A percentile compares a stretch with the other conserved stretches of the same genome.
Conservation (phyloP, 1,140 invertebrate genomes). For the Drosophila pseudoananassae region DNA sequence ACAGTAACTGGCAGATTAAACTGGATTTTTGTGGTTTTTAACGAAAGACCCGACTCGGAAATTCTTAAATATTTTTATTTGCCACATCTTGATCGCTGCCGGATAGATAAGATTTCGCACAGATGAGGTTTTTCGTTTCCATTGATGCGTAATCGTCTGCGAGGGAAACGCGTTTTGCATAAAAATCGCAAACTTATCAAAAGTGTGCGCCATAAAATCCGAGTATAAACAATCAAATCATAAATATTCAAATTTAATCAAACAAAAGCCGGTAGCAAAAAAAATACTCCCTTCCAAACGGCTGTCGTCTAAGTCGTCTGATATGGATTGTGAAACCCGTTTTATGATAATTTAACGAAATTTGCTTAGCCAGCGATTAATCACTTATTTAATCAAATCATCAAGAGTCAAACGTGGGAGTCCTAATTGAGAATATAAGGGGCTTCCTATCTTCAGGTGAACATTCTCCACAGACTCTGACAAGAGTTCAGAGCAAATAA, state of each 20-base stretch:
- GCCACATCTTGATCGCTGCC: not conserved
- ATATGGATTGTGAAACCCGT: conserved; percentile 30
- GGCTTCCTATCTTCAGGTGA: conserved; percentile 6
- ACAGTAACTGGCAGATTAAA: conserved; percentile 4
- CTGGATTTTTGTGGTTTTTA: conserved; percentile 29
- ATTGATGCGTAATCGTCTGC: conserved; percentile 33
- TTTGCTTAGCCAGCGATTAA: conserved; percentile 18
- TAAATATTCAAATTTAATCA: conserved; percentile 42
- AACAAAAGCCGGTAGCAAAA: conserved; percentile 43
- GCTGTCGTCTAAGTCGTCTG: conserved; percentile 6
- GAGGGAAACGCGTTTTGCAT: conserved; percentile 44
- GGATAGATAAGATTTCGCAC: conserved; percentile 32
- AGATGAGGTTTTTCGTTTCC: conserved; percentile 32
- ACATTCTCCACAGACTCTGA: conserved; percentile 7
- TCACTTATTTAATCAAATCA: conserved; percentile 16
- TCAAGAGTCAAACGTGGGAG: conserved; percentile 14
- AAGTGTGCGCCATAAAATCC: conserved; percentile 13
- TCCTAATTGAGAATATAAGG: not conserved
- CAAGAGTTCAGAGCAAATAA: conserved; percentile 13
- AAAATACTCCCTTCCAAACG: conserved; percentile 1
- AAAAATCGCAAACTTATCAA: conserved; percentile 45
- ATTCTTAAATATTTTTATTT: not conserved
- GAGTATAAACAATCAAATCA: conserved; percentile 35
- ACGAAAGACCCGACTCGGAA: not conserved
- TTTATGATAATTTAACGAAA: conserved; percentile 5